Evolutionary conservation across 2,888 invertebrate species (phyloP), one percentile per base, ranked within the genome.

Genomic region (Ectropis crepuscularia): DNA sequence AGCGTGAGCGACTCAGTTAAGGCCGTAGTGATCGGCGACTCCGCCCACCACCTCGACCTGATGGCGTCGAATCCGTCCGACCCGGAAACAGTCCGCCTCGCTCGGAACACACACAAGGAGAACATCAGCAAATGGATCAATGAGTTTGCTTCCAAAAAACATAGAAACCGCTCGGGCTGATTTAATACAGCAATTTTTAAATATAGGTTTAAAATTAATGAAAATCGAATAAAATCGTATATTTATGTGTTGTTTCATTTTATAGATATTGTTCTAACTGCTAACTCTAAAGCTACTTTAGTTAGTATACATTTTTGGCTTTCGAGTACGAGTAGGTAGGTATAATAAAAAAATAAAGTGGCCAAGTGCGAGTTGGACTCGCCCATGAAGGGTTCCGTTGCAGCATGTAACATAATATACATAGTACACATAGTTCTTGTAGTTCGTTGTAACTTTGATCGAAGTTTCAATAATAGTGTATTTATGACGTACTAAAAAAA

Each of bases 41-140:
- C 95, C 0, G 98, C 98, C 0, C 98, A 98, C 88, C 98, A 98
- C 82, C 90, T 97, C 59, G 98, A 98, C 86, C 93, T 98, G 69
- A 94, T 97, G 85, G 93, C 93, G 0, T 87, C 92, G 41, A 94
- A 95, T 82, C 84, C 91, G 0, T 82, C 87, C 4, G 97, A 97
- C 85, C 96, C 96, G 0, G 79, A 83, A n/a, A 93, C 95, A 0
- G 96, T 97, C 0, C 86, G 84, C 51, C 78, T 87, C 66, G 95
- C 96, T 0, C 92, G 97, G 51, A 82, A 93, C 46, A 90, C 94
- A 54, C 96, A 97, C 79, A 93, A 93, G 57, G 80, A 90, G 10
- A 90, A 93, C 70, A 96, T 97, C 65, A 83, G 79, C 53, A 89
- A 86, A 54, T 97, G 96, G 96, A 87, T 92, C 55, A 73, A 75